Evolutionary conservation across 1,140 invertebrate genomes (phyloP), one percentile per base, ranked within the genome.

Genomic region (Leptinotarsa texana): DNA sequence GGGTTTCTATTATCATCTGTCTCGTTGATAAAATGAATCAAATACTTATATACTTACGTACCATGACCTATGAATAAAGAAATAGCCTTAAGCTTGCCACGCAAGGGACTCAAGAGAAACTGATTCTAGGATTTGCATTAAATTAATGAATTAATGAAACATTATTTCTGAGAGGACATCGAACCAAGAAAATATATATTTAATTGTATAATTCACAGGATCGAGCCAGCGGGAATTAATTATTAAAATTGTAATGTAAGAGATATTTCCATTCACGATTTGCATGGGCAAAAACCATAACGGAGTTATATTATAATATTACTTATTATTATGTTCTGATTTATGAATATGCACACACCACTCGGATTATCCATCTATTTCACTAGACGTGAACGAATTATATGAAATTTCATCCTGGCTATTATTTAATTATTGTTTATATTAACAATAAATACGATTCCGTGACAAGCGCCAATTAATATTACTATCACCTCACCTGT

Each of bases 171-270:
- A 71, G 57, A 27, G 68, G 27, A 66, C 74, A 71, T 75, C 66
- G 66, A 75, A 75, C 48, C 63, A 51, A 74, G 72, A 74, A 24
- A 74, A 68, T 74, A 63, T 57, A 49, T 67, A 69, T 76, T 76
- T 76, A 73, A 76, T 76, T 73, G 75, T 76, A 73, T 73, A 68
- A 76, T 69, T 76, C 33, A 67, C 72, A 72, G 51, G 57, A 76
- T 76, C 18, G 69, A 49, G 27, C 33, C 73, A n/a, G 47, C 63
- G 65, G 18, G 63, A 69, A 76, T 70, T 76, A 76, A 76, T 76
- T 76, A 76, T 73, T 68, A 71, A 69, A 73, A 69, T 62, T 76
- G 63, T 76, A 69, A 73, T 72, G 57, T 76, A 48, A 51, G 63
- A 71, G 75, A 69, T 66, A 51, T 72, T 73, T 61, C 63, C 71